Conservation (phyloP, 92 coral and sea anemone species). For the Pocillopora meandrina region DNA sequence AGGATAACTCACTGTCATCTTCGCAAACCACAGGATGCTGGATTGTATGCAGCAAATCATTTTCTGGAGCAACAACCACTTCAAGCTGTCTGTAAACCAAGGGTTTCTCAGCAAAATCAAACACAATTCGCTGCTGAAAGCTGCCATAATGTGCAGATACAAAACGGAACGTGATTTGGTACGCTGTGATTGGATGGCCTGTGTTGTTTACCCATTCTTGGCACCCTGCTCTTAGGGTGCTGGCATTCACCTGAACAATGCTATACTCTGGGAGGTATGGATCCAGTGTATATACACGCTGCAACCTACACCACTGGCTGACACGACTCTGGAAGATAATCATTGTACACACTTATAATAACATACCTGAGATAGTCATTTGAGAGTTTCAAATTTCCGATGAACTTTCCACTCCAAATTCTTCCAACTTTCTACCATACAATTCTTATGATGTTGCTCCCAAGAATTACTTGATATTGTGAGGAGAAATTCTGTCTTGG, state of each 20-base stretch:
- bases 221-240: slow-evolving; percentile 36
- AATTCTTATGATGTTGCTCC: too few species aligned
- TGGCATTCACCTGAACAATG: slow-evolving; percentile 55
- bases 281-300: slow-evolving; percentile 80
- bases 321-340: slow-evolving; percentile 62
- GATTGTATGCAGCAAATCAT: slow-evolving; percentile 62
- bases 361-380: too few species aligned
- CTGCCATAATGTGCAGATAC: slow-evolving; percentile 77
- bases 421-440: too few species aligned
- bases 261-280: slow-evolving; percentile 82
- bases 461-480: too few species aligned
- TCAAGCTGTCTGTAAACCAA: slow-evolving; percentile 80
- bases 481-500: too few species aligned
- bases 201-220: slow-evolving; percentile 61
- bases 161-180: slow-evolving; percentile 71
- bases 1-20: slow-evolving; percentile 82
- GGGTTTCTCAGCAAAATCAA: slow-evolving; percentile 82
- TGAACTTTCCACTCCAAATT: too few species aligned
- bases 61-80: slow-evolving; percentile 92
- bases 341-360: not conserved
- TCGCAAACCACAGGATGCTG: slow-evolving; percentile 53
- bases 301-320: slow-evolving; percentile 66
- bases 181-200: slow-evolving; percentile 34
- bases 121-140: slow-evolving; percentile 82
- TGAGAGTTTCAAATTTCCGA: too few species aligned